Evolutionary conservation across 2,888 invertebrate genomes (phyloP), one percentile per base, ranked within the genome.

Genomic region (Coremacera marginata): DNA sequence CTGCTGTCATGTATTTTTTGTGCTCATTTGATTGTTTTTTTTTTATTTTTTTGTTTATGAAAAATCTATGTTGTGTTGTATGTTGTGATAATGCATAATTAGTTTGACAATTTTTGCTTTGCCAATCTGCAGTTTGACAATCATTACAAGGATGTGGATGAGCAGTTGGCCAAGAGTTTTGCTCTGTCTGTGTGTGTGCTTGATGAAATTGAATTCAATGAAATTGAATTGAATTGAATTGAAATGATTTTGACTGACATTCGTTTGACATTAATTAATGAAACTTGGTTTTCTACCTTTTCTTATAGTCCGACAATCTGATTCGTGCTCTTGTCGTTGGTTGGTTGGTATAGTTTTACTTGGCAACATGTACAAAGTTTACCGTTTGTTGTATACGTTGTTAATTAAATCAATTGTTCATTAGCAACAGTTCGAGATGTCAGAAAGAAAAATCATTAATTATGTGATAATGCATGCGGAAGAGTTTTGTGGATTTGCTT

Each of bases 201-300:
- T 31, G 31, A 31, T 19, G 5, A 8, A 63, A 34, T 5, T 63
- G n/a, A 14, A 52, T 70, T 51, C 25, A 27, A 51, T 71, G 14
- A 31, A 57, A 44, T 71, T 19, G 37, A 71, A 60, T 71, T 34
- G 57, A 71, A 71, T 71, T 19, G 37, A 71, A 60, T 71, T 34
- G 57, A 71, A 71, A 22, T 49, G 44, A 44, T 44, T 44, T 44
- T 44, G 60, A 14, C 27, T 16, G 60, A 60, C 60, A 60, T 68
- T 51, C 44, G 37, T 16, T 57, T 57, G 55, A 60, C 60, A 71
- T 71, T 71, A 71, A 70, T 70, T 71, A 71, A 71, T 71, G 71
- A 57, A 34, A 14, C 22, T 31, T 51, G 5, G 34, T 19, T 19
- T 55, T 31, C 55, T 52, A 31, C 63, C n/a, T n/a, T 55, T 55